These are phyloP conservation scores for Prosapia bicincta DNA, from an alignment of 2,888 invertebrate genomes.

Conservation along the genomic window DNA sequence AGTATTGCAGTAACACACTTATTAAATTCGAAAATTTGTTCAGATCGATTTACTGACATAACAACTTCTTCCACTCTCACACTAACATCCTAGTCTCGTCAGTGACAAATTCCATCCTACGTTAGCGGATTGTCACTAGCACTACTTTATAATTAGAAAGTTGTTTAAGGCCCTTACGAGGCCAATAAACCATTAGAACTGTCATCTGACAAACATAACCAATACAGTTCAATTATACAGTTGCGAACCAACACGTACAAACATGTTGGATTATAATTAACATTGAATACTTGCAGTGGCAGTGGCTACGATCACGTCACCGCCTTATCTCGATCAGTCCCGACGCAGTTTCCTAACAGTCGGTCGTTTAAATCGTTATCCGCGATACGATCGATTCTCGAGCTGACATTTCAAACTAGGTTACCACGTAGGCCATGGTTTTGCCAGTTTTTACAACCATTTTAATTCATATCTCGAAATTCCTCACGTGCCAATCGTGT, in stretches of 20 bases:
- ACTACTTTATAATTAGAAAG: too few species aligned
- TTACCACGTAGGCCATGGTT: neutral
- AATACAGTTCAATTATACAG: neutral
- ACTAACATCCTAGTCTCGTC: too few species aligned
- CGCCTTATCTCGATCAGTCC: neutral
- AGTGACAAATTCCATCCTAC: too few species aligned
- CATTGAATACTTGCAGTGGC: neutral
- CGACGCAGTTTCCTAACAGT: neutral
- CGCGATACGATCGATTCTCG: neutral
- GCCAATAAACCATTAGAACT: neutral
- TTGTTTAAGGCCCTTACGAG: neutral
- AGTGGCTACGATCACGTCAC: neutral
- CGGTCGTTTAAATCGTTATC: neutral
- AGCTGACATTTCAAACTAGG: neutral
- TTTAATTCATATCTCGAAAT: neutral
- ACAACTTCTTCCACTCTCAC: too few species aligned
- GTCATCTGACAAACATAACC: neutral
- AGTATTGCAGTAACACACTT: too few species aligned
- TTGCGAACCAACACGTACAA: neutral
- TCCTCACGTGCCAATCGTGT: neutral
- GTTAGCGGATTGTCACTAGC: too few species aligned
- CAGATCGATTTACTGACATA: too few species aligned
- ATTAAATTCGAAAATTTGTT: too few species aligned
- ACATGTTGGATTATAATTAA: neutral
- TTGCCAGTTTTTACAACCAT: neutral